Evolutionary conservation across 2,888 invertebrate species (phyloP).

Genomic region (Hirudinaria manillensis): DNA sequence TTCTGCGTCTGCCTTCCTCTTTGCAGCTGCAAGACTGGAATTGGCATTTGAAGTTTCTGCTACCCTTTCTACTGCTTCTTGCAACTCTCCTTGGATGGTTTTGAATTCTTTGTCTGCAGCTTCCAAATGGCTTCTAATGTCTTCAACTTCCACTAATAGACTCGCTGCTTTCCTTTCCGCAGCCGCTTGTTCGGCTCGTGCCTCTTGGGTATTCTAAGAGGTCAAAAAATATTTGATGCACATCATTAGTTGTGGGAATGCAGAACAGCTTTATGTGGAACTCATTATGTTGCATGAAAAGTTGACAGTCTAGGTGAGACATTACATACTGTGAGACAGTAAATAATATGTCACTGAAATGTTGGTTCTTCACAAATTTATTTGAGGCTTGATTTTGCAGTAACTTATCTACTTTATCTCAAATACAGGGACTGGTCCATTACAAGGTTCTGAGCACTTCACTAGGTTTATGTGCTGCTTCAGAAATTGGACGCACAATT

Average conservation of each 20-base stretch:
- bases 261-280: too few species aligned
- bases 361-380: too few species aligned
- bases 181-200: slow-evolving; percentile 32
- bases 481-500: too few species aligned
- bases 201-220: slow-evolving; percentile 31
- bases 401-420: too few species aligned
- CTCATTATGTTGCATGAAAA: neutral
- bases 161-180: slow-evolving; percentile 30
- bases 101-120: slow-evolving; percentile 32
- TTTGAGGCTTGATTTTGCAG: too few species aligned
- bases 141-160: slow-evolving; percentile 28
- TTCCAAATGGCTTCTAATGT: slow-evolving; percentile 28
- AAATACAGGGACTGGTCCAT: too few species aligned
- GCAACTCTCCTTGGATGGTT: slow-evolving; percentile 30
- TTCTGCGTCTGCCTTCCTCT: slow-evolving; percentile 31
- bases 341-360: too few species aligned
- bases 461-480: too few species aligned
- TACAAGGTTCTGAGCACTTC: too few species aligned
- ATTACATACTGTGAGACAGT: too few species aligned
- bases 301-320: too few species aligned
- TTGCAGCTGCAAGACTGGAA: slow-evolving; percentile 21
- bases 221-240: neutral
- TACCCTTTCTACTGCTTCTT: slow-evolving; percentile 30
- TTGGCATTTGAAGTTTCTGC: slow-evolving; percentile 25
- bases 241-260: too few species aligned